Evolutionary conservation across 1,140 invertebrate genomes (phyloP), one percentile per base, ranked within the genome.

Genomic region (Lepidurus couesii): DNA sequence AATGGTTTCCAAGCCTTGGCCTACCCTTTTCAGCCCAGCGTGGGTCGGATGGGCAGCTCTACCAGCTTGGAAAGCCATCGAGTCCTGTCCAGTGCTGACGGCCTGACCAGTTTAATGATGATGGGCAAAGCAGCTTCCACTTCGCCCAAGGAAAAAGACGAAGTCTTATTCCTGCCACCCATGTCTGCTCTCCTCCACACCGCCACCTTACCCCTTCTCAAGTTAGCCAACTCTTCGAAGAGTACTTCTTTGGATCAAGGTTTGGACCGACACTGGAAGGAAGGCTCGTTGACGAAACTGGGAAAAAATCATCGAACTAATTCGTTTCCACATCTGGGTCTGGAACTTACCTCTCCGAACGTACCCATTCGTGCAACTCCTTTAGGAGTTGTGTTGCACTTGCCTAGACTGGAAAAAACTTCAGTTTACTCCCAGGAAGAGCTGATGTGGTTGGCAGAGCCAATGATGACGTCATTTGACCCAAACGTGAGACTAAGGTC

Each of bases 391-490:
- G 6, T 65, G 21, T 65, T 13, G 34, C 34, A 34, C 21, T 21
- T 65, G 53, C 53, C 53, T 65, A 13, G n/a, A 10, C 53, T 65
- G 4, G 16, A n/a, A 65, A 10, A 65, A 65, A 65, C 16, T 65
- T 65, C 13, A 21, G 16, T n/a, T 65, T 65, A 65, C 53, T 65
- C 53, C 13, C 53, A 65, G 21, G 53, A 65, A 65, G 53, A 65
- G 53, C 21, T 65, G 53, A n/a, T 65, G 13, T 65, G 53, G 53
- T 65, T 65, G 53, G 53, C 53, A 13, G 53, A 65, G 53, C 53
- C 53, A 7, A 65, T n/a, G 6, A n/a, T 65, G 21, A 65, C 13
- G 8, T 65, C 53, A 65, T 21, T 21, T 21, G 53, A 65, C 6
- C 7, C 21, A 16, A 65, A 65, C 16, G 53, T 65, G n/a, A 65